Base-by-base conservation (phyloP, 2,888 invertebrate genomes). In the Chymomyza amoena region DNA sequence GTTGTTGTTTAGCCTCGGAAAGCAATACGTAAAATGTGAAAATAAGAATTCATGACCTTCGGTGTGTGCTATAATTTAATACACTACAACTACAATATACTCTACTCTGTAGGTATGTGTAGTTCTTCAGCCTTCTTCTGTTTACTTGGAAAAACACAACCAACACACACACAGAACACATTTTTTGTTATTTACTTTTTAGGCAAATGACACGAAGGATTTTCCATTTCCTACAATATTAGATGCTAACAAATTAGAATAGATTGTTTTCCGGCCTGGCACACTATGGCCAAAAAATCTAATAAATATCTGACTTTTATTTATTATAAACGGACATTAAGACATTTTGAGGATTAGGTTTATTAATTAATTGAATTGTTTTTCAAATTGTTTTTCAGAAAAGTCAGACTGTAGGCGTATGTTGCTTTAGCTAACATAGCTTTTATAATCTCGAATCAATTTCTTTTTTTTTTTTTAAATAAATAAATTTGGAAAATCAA, bases 31-130 rank as follows among this genome's bases (percentile, higher is more conserved):
- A 78, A 86, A 82, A 82, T 85, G 85, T 72, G 73, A 78, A 74
- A 80, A 78, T 79, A 88, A 72, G 88, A 85, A 84, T 84, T 88
- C 84, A 84, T 88, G 84, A 89, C 84, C 88, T 84, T 89, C 84
- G 86, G 89, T 86, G 81, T 84, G 84, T 80, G 86, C 88, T 85
- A 84, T 88, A 85, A 88, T 87, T 87, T 89, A 84, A 89, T 89
- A 88, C 88, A 88, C 89, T 80, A 72, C 78, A 63, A 69, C 72
- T 68, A 78, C 68, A 45, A 45, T 45, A 45, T 45, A 45, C 75
- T 72, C 50, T 57, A 72, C 45, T 73, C n/a, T n/a, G n/a, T n/a
- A 79, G 70, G 81, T 75, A 81, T 73, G 77, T 73, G 72, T 61
- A 63, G 69, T 18, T 63, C 39, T 16, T 62, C 18, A 28, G 51